Conservation (phyloP, 2,797 vertebrate species). For the Xenopus petersii region DNA sequence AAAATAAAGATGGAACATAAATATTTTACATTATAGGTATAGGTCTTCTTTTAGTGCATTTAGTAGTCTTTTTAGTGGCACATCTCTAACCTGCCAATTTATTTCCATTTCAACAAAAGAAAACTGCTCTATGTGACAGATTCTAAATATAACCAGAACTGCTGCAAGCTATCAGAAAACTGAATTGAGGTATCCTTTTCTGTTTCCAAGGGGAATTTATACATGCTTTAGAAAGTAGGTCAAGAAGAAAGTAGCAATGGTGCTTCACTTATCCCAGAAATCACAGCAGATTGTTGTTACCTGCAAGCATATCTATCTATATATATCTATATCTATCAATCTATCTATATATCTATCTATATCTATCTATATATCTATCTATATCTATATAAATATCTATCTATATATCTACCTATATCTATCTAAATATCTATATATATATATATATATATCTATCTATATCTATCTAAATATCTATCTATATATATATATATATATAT, state of each 20-base stretch:
- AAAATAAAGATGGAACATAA: too few species aligned
- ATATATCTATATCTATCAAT: too few species aligned
- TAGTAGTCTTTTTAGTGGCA: constrained; percentile 22
- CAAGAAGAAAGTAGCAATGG: constrained; percentile 11
- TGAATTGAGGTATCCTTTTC: constrained; percentile 32
- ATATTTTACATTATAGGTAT: too few species aligned
- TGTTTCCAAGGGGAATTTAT: constrained; percentile 35
- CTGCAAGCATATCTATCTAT: too few species aligned
- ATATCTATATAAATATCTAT: too few species aligned
- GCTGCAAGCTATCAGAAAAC: constrained; percentile 28
- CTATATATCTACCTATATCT: too few species aligned
- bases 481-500: too few species aligned
- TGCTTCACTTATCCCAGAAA: background rate
- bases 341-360: too few species aligned
- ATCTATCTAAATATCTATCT: too few species aligned
- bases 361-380: too few species aligned
- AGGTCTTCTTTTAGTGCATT: constrained; percentile 10
- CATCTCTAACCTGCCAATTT: constrained; percentile 24
- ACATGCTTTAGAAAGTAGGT: constrained; percentile 40
- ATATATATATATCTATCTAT: too few species aligned
- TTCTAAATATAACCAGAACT: constrained; percentile 41
- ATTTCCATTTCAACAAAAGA: constrained; percentile 15
- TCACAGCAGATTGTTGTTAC: background rate
- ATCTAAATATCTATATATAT: too few species aligned
- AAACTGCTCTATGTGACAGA: constrained; percentile 37